These are phyloP conservation scores for Simalia tracyae DNA, from an alignment of 2,797 vertebrate species.

Conservation along the genomic window DNA sequence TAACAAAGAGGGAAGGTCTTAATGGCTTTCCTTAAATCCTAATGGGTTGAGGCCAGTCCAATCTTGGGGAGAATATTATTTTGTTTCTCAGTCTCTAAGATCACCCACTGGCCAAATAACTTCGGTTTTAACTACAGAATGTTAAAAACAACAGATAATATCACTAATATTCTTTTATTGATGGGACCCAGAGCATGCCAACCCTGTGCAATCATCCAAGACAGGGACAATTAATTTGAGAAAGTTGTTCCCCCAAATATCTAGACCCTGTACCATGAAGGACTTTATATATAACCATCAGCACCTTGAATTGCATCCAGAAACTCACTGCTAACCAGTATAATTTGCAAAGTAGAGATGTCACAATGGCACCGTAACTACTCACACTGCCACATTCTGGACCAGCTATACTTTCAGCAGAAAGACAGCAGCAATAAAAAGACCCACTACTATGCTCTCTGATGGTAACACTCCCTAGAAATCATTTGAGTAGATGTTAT, in stretches of 20 bases:
- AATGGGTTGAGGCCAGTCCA: not conserved
- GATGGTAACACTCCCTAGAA: not conserved
- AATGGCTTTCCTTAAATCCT: not conserved
- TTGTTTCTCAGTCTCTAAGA: not conserved
- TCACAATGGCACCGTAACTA: not conserved
- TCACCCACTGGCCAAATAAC: not conserved
- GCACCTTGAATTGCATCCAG: not conserved
- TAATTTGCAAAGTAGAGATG: not conserved
- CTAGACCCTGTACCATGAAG: not conserved
- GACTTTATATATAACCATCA: not conserved
- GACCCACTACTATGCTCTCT: not conserved
- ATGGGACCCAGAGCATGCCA: not conserved
- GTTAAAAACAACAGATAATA: not conserved
- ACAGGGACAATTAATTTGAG: not conserved
- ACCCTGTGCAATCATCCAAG: not conserved
- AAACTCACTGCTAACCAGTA: not conserved
- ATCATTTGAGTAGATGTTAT: not conserved
- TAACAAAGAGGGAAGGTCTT: not conserved
- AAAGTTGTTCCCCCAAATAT: not conserved
- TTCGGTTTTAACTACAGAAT: not conserved
- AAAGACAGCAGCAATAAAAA: not conserved
- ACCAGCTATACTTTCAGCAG: not conserved
- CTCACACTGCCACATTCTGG: not conserved
- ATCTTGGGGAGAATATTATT: not conserved
- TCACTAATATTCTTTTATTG: not conserved